These are phyloP conservation scores for Egretta garzetta DNA, from an alignment of 2,113 vertebrate species.

Conservation along the genomic window DNA sequence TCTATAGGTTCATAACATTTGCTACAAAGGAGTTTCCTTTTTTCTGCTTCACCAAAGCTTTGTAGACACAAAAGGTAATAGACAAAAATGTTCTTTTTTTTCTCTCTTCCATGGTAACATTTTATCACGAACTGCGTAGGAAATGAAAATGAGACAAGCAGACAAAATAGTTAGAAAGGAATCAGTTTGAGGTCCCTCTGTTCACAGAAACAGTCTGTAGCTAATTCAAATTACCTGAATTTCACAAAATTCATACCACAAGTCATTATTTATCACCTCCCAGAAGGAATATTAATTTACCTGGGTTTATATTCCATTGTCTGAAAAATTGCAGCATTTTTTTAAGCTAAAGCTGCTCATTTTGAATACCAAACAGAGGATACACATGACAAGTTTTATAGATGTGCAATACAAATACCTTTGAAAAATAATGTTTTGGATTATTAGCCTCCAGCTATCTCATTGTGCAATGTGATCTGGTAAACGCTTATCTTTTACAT, in stretches of 20 bases:
- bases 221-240: constrained; percentile 22
- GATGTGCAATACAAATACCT: not conserved
- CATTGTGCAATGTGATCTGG: not conserved
- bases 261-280: not conserved
- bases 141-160: not conserved
- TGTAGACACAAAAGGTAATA: not conserved
- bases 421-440: not conserved
- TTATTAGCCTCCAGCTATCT: not conserved
- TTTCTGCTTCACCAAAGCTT: not conserved
- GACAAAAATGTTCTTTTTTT: not conserved
- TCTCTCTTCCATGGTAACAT: not conserved
- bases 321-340: not conserved
- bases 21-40: not conserved
- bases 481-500: not conserved
- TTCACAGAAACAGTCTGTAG: not conserved
- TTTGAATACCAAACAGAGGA: constrained; percentile 7
- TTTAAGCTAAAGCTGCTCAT: not conserved
- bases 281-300: not conserved
- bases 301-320: constrained; percentile 2
- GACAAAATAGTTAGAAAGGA: constrained; percentile 11
- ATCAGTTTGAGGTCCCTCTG: not conserved
- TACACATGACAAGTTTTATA: not conserved
- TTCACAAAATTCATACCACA: not conserved
- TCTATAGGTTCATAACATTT: not conserved
- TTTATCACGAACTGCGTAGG: not conserved